Evolutionary conservation across 2,113 vertebrate species (phyloP).

Genomic region (Poeciliopsis turrubarensis): DNA sequence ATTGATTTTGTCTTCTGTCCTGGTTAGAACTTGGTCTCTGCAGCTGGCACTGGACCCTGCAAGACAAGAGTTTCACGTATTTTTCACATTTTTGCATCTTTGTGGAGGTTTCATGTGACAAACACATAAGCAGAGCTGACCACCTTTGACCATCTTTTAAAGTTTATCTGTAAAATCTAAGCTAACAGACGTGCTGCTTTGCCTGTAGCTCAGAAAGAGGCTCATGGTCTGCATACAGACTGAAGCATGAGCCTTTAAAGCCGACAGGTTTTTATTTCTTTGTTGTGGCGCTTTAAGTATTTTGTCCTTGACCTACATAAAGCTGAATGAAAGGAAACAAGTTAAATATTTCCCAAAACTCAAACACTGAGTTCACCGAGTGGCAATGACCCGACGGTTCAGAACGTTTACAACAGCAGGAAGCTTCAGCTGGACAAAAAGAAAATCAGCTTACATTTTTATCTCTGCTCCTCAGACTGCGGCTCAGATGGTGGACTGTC

Average conservation of each 20-base stretch:
- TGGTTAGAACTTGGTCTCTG: slow-evolving; percentile 70
- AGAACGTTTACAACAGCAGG: neutral
- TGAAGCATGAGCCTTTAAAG: neutral
- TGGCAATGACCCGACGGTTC: neutral
- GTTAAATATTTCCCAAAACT: neutral
- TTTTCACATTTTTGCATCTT: too few relatives aligned
- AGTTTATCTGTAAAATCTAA: too few relatives aligned
- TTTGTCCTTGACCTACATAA: neutral
- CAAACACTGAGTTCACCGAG: neutral
- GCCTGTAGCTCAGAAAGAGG: too few relatives aligned
- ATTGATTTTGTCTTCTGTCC: neutral
- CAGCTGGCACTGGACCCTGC: slow-evolving; percentile 44
- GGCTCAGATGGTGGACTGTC: slow-evolving; percentile 43
- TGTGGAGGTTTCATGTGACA: too few relatives aligned
- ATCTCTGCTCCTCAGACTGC: slow-evolving; percentile 59
- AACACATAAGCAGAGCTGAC: too few relatives aligned
- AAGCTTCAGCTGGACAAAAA: neutral
- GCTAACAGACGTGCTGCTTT: neutral
- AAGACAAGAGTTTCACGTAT: neutral
- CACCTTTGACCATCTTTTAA: too few relatives aligned
- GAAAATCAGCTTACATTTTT: slow-evolving; percentile 40
- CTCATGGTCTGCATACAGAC: neutral
- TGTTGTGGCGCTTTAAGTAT: neutral
- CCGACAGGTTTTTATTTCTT: neutral
- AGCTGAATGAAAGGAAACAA: neutral